Base-by-base conservation (phyloP, 2,797 vertebrate species). In the Megalops cyprinoides region DNA sequence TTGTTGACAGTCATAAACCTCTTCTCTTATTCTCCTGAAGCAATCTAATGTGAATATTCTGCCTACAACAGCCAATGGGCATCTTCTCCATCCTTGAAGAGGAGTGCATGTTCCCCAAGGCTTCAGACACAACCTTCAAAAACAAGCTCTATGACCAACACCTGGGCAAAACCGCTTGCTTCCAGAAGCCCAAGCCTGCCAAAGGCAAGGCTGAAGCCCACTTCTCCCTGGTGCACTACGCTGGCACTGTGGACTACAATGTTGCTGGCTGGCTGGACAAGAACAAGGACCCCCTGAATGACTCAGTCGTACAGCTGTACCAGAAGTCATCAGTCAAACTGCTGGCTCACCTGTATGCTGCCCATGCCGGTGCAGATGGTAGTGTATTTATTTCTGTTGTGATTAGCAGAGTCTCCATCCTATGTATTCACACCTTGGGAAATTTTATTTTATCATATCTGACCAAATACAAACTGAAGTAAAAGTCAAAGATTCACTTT, bases 311-410 rank as follows among this genome's bases (percentile, higher is more conserved):
- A 0, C 94, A 94, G 42, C 90, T 97, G 3, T 97, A 95, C 89
- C 95, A 96, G 91, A 98, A 97, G 84, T 96, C 97, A 0, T 85
- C 96, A 3, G 44, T 94, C 53, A 98, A 97, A 78, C 94, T 96
- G 49, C 23, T 98, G 82, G 86, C 91, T 20, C 31, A 74, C 2
- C 91, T 98, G 2, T 98, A 94, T 86, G 87, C 84, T 12, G 49
- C 89, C 0, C 95, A 94, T 79, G 69, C 92, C 1, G 74, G 85
- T 74, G 51, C 89, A 82, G 95, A 95, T 10, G 96, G 91, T 92
- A 82, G 25, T 75, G 37, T 65, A 6, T 74, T 58, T 48, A 10
- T 75, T 62, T 71, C 31, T 28, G 82, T 73, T 25, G 15, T 15
- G 4, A 48, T 10, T 48, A 46, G 4, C 48, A 51, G 8, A 18